These are phyloP conservation scores for Asbolus verrucosus DNA, from an alignment of 1,140 invertebrate species.

Conservation along the genomic window DNA sequence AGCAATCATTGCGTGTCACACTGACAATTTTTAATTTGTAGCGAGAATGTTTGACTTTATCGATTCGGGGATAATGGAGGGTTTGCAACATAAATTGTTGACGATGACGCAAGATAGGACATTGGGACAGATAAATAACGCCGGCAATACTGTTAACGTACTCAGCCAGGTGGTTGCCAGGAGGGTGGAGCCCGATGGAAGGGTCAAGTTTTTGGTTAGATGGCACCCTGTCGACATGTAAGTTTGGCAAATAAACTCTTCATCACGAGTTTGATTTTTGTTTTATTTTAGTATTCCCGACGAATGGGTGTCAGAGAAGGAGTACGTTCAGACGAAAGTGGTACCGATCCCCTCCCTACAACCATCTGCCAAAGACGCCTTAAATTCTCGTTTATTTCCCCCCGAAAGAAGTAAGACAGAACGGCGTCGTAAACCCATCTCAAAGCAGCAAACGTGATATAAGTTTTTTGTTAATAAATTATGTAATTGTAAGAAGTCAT, in stretches of 20 bases:
- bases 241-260: no score
- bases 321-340: slow-evolving; percentile 68
- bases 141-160: slow-evolving; percentile 71
- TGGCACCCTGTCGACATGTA: slow-evolving; percentile 80
- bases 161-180: slow-evolving; percentile 76
- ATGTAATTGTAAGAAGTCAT: slow-evolving; percentile 36
- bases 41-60: slow-evolving; percentile 90
- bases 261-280: no score
- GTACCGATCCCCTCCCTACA: slow-evolving; percentile 69
- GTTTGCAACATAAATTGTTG: slow-evolving; percentile 78
- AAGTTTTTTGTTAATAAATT: slow-evolving; percentile 42
- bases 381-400: slow-evolving; percentile 62
- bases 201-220: slow-evolving; percentile 72
- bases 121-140: slow-evolving; percentile 67
- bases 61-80: slow-evolving; percentile 89
- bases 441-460: slow-evolving; percentile 57
- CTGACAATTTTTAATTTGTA: slow-evolving; percentile 58
- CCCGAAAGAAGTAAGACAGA: slow-evolving; percentile 45
- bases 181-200: slow-evolving; percentile 72
- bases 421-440: slow-evolving; percentile 55
- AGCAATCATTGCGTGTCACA: not conserved
- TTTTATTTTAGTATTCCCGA: slow-evolving; percentile 69
- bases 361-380: slow-evolving; percentile 63
- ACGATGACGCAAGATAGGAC: slow-evolving; percentile 73
- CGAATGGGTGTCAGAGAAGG: slow-evolving; percentile 73